A percentile compares a stretch with the other conserved stretches of the same genome.
These are phyloP conservation scores for Carduelis carduelis DNA, from an alignment of 2,797 vertebrate species.

Conservation along the genomic window DNA sequence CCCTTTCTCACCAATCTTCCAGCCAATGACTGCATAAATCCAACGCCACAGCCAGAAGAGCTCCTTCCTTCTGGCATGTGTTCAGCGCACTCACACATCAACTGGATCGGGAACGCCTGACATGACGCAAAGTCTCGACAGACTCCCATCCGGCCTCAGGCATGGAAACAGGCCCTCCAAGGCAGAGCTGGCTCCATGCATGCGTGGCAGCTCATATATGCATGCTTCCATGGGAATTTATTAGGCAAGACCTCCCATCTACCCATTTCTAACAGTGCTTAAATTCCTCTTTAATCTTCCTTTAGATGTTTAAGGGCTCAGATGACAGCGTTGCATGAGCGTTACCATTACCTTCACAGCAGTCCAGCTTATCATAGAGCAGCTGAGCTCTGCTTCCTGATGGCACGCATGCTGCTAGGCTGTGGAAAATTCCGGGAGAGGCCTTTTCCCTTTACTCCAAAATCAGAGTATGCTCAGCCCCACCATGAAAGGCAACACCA, in stretches of 20 bases:
- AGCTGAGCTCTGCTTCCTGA: not conserved
- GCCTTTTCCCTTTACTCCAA: not conserved
- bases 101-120: not conserved
- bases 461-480: not conserved
- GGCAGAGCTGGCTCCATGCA: not conserved
- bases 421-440: not conserved
- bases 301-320: not conserved
- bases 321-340: not conserved
- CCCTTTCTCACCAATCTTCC: not conserved
- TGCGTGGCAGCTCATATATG: not conserved
- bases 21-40: not conserved
- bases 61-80: not conserved
- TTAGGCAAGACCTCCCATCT: not conserved
- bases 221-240: not conserved
- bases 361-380: not conserved
- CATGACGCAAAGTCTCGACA: not conserved
- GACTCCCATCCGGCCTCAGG: not conserved
- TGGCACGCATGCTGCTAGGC: not conserved
- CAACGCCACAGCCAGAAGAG: not conserved
- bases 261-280: not conserved
- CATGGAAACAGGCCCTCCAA: not conserved
- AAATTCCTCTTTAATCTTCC: not conserved
- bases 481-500: not conserved
- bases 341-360: accelerated
- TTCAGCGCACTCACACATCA: not conserved